A percentile compares a stretch with the other conserved stretches of the same genome.
Evolutionary conservation across 2,113 vertebrate genomes (phyloP).

Genomic region (Limanda limanda): DNA sequence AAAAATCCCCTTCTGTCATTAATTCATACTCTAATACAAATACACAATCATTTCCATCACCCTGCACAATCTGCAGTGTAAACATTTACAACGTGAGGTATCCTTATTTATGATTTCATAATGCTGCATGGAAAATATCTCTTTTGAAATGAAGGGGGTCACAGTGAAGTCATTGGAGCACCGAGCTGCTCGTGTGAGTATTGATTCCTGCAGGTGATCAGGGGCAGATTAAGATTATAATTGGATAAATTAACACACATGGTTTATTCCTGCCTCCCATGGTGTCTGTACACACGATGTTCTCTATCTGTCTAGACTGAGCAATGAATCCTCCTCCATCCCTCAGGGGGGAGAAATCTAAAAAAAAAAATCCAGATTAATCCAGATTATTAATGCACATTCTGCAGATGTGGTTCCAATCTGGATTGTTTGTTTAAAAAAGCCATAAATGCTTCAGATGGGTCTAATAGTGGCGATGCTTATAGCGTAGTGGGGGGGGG

Average conservation of each 20-base stretch:
- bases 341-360: too few relatives aligned
- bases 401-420: neutral
- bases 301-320: conserved; percentile 3
- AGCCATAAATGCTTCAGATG: conserved; percentile 44
- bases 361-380: neutral
- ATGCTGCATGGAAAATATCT: neutral
- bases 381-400: neutral
- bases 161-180: neutral
- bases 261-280: neutral
- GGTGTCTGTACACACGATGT: neutral
- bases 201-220: neutral
- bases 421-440: neutral
- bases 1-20: conserved; percentile 38
- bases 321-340: neutral
- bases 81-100: neutral
- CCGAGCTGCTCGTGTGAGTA: neutral
- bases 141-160: neutral
- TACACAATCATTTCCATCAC: neutral
- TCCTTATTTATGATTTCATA: neutral
- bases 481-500: conserved; percentile 4
- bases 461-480: neutral
- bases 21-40: conserved; percentile 7
- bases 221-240: neutral
- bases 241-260: neutral
- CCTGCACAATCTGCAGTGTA: neutral